A percentile compares a stretch with the other conserved stretches of the same genome.
Evolutionary conservation across 2,113 vertebrate genomes (phyloP).

Genomic region (Sardina pilchardus): DNA sequence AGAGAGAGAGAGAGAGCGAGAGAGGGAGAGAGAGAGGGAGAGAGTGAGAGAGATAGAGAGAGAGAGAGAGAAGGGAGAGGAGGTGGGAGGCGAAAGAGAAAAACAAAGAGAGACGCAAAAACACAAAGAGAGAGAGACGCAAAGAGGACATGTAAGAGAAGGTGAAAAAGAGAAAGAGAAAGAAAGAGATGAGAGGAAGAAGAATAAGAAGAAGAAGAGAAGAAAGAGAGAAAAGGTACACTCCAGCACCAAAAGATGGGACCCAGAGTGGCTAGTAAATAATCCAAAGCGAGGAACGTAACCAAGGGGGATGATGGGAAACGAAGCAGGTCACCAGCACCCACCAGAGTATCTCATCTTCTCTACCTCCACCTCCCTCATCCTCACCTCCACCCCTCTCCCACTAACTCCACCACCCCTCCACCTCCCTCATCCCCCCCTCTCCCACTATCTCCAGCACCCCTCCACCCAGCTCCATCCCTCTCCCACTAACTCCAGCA

Average conservation of each 20-base stretch:
- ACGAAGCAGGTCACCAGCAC: not conserved
- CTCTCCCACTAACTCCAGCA: not conserved
- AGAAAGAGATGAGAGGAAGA: too few species aligned
- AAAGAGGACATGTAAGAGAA: not conserved
- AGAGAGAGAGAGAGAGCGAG: not conserved
- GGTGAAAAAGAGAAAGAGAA: not conserved
- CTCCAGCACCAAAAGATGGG: not conserved
- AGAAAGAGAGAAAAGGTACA: not conserved
- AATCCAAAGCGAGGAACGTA: not conserved
- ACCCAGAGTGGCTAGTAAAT: not conserved
- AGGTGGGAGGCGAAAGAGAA: too few species aligned
- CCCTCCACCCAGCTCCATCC: not conserved
- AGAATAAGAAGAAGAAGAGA: too few species aligned
- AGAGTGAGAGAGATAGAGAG: not conserved
- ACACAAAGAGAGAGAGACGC: not conserved
- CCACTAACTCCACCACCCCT: not conserved
- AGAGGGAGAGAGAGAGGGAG: not conserved
- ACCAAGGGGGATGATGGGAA: not conserved
- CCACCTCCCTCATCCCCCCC: not conserved
- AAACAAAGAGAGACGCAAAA: too few species aligned
- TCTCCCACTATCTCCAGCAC: not conserved
- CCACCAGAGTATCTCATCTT: not conserved
- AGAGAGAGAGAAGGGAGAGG: not conserved
- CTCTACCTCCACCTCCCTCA: not conserved
- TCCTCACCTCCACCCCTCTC: not conserved